Conservation (phyloP, 2,888 invertebrate species). For the Phengaris alcon region DNA sequence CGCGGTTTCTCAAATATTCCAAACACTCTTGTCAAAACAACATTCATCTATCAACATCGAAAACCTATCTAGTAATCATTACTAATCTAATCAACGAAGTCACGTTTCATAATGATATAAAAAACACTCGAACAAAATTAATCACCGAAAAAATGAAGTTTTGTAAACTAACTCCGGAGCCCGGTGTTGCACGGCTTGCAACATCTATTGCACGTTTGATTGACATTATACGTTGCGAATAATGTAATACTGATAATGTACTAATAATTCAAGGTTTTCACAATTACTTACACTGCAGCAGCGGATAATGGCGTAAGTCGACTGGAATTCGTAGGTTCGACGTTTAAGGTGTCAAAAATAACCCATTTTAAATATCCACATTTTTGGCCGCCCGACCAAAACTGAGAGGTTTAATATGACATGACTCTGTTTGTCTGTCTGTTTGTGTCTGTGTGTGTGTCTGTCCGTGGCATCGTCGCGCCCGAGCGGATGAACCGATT, state of each 20-base stretch:
- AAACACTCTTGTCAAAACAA: neutral
- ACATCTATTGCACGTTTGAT: slow-evolving; percentile 11
- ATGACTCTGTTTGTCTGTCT: no score
- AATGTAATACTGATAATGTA: slow-evolving; percentile 16
- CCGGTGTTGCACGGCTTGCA: slow-evolving; percentile 14
- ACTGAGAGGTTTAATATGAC: no score
- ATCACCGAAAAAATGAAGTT: slow-evolving; percentile 13
- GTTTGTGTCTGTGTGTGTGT: no score
- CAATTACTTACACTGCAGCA: neutral
- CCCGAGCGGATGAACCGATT: no score
- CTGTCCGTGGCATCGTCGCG: no score
- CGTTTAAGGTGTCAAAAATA: neutral
- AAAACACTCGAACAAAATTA: slow-evolving; percentile 9
- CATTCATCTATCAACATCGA: neutral
- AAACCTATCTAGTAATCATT: neutral
- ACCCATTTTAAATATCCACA: neutral
- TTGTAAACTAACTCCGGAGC: slow-evolving; percentile 11
- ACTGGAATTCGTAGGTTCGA: neutral
- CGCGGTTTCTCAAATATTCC: neutral
- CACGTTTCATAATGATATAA: neutral
- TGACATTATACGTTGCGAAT: slow-evolving; percentile 18
- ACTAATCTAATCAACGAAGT: slow-evolving; percentile 3
- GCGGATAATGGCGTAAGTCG: neutral
- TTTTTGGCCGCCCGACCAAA: neutral
- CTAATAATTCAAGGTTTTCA: slow-evolving; percentile 11